Evolutionary conservation across 1,140 invertebrate species (phyloP).

Genomic region (Thaumetopoea pityocampa): DNA sequence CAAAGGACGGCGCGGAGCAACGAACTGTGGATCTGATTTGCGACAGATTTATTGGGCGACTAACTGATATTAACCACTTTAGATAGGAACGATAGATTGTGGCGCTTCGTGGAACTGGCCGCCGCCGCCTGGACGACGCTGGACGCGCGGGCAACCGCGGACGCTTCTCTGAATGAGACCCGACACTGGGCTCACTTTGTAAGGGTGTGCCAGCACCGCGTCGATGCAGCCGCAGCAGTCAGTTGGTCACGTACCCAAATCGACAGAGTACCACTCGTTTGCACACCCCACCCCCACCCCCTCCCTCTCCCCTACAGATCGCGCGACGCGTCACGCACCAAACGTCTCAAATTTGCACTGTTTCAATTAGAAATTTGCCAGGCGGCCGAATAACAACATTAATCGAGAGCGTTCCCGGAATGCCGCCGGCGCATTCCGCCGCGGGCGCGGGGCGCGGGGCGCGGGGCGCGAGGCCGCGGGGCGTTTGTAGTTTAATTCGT

Average conservation of each 20-base stretch:
- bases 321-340: conserved; percentile 23
- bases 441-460: conserved; percentile 8
- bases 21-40: conserved; percentile 33
- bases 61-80: conserved; percentile 24
- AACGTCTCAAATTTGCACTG: conserved; percentile 26
- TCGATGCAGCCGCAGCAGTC: neutral
- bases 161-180: neutral
- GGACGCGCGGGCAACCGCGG: conserved; percentile 6
- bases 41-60: conserved; percentile 50
- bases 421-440: conserved; percentile 24
- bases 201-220: too few species aligned
- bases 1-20: conserved; percentile 22
- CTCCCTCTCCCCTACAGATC: conserved; percentile 1
- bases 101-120: conserved; percentile 37
- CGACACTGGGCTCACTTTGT: conserved; percentile 18
- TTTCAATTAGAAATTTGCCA: conserved; percentile 45
- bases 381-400: conserved; percentile 29
- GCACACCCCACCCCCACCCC: neutral
- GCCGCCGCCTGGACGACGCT: conserved; percentile 6
- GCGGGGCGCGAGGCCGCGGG: conserved; percentile 14
- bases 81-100: conserved; percentile 23
- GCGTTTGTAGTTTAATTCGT: conserved; percentile 24
- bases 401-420: conserved; percentile 33
- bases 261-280: conserved; percentile 8
- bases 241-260: neutral